These are phyloP conservation scores for Isoperla grammatica DNA, from an alignment of 2,888 invertebrate species.

Conservation along the genomic window DNA sequence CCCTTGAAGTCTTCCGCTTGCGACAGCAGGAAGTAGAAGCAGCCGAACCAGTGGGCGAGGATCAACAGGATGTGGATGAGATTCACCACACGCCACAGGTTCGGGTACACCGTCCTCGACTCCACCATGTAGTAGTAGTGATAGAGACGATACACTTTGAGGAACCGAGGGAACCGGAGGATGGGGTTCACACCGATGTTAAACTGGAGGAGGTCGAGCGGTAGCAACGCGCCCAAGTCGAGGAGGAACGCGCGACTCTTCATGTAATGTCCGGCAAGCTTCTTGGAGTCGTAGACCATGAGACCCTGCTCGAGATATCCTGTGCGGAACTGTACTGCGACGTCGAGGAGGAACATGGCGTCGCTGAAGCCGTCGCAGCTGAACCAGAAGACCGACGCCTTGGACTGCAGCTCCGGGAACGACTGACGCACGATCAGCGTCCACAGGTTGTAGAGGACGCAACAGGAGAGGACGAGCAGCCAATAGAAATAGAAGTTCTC, in stretches of 20 bases:
- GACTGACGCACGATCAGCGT: slow-evolving; percentile 91
- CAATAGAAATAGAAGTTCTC: slow-evolving; percentile 95
- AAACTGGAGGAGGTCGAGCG: slow-evolving; percentile 82
- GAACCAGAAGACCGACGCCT: slow-evolving; percentile 71
- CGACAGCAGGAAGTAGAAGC: slow-evolving; percentile 92
- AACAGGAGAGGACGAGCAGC: slow-evolving; percentile 81
- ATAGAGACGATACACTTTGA: slow-evolving; percentile 86
- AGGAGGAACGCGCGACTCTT: slow-evolving; percentile 77
- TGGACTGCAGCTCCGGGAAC: slow-evolving; percentile 80
- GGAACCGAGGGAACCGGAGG: slow-evolving; percentile 80
- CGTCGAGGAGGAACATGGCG: slow-evolving; percentile 79
- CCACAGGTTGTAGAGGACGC: slow-evolving; percentile 94
- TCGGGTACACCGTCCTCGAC: slow-evolving; percentile 91
- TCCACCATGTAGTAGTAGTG: slow-evolving; percentile 95
- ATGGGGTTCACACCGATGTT: slow-evolving; percentile 78
- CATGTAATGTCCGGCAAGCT: slow-evolving; percentile 84
- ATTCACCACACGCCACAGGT: slow-evolving; percentile 93
- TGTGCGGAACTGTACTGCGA: slow-evolving; percentile 86
- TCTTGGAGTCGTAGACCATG: slow-evolving; percentile 85
- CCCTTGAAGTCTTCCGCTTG: slow-evolving; percentile 87
- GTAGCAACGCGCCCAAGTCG: slow-evolving; percentile 75
- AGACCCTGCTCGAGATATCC: slow-evolving; percentile 93
- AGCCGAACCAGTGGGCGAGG: slow-evolving; percentile 96
- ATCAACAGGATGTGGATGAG: slow-evolving; percentile 91
- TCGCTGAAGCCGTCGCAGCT: slow-evolving; percentile 81